These are phyloP conservation scores for Melanotaenia maccullochi DNA, from an alignment of 2,797 vertebrate genomes.

Conservation along the genomic window DNA sequence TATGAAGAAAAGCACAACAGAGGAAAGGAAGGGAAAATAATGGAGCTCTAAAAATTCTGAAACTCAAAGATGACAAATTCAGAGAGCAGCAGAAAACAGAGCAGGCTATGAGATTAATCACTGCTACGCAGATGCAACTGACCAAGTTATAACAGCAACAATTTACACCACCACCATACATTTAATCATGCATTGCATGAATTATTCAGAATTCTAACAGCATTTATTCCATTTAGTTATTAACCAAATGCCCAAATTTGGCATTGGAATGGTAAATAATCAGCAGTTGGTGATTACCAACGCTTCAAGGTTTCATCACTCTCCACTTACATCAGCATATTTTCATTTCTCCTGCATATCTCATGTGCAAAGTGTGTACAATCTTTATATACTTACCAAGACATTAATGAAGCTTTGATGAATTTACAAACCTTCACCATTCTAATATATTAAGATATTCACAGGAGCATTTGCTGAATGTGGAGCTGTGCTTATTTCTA, in stretches of 20 bases:
- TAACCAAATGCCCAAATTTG: conserved; percentile 18
- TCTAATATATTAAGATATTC: conserved; percentile 62
- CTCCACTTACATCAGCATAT: conserved; percentile 48
- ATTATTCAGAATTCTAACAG: not conserved
- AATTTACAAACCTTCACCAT: conserved; percentile 58
- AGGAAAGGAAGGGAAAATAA: conserved; percentile 21
- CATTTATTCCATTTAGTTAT: conserved; percentile 14
- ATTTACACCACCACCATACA: not conserved
- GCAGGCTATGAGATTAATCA: conserved; percentile 19
- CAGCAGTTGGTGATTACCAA: conserved; percentile 19
- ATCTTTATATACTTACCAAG: conserved; percentile 41
- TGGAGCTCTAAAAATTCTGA: conserved; percentile 20
- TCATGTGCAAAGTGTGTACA: conserved; percentile 15
- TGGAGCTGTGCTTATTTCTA: conserved; percentile 33
- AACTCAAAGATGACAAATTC: conserved; percentile 18
- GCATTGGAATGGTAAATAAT: conserved; percentile 19
- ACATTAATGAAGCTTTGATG: conserved; percentile 65
- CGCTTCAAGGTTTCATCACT: conserved; percentile 43
- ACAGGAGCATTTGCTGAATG: conserved; percentile 30
- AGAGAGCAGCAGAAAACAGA: conserved; percentile 12
- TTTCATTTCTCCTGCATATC: conserved; percentile 31
- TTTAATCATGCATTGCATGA: conserved; percentile 11
- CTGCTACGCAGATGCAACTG: not conserved
- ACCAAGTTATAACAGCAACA: conserved; percentile 8
- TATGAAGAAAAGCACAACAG: not conserved